Evolutionary conservation across 2,797 vertebrate species (phyloP), one percentile per base, ranked within the genome.

Genomic region (Petrocephalus sullivani): DNA sequence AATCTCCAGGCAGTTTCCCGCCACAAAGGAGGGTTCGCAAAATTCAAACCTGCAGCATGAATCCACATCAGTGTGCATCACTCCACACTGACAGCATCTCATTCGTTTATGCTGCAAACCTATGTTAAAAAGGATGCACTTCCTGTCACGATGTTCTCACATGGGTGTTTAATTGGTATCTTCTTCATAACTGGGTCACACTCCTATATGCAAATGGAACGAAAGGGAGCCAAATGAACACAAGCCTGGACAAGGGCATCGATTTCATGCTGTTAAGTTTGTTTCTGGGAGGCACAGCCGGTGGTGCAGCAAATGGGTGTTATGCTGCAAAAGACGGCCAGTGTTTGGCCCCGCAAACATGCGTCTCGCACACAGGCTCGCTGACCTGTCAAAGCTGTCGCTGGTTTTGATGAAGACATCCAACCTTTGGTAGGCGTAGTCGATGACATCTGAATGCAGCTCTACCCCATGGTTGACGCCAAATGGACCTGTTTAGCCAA

Each of bases 1-100:
- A 53, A 99, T 97, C 93, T 99, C 98, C 89, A 99, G 94, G 85
- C 98, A 99, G 91, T 99, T 99, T 2, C 98, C 98, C 37, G 92
- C 95, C 87, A 99, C 97, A 57, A 99, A 99, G 10, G 96, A 97
- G 0, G 98, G 98, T 93, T 99, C 98, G 23, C 98, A 99, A 91
- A 99, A 98, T 92, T 99, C 98, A 91, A 99, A 99, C 83, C 98
- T 99, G 92, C 85, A 49, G 12, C 37, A 87, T 6, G 51, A 64
- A n/a, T 60, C 3, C 14, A 41, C 21, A 46, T 9, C 71, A 46
- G 14, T 10, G 0, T 49, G 41, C n/a, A 16, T n/a, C 71, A 49
- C 41, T 81, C 75, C 41, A 8, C 41, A 81, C 33, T 19, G 5
- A 78, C 14, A 2, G 0, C 33, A 57, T 46, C 51, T n/a, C 16